These are phyloP conservation scores for Vulpes vulpes DNA, from an alignment of 2,113 vertebrate genomes.

Conservation along the genomic window DNA sequence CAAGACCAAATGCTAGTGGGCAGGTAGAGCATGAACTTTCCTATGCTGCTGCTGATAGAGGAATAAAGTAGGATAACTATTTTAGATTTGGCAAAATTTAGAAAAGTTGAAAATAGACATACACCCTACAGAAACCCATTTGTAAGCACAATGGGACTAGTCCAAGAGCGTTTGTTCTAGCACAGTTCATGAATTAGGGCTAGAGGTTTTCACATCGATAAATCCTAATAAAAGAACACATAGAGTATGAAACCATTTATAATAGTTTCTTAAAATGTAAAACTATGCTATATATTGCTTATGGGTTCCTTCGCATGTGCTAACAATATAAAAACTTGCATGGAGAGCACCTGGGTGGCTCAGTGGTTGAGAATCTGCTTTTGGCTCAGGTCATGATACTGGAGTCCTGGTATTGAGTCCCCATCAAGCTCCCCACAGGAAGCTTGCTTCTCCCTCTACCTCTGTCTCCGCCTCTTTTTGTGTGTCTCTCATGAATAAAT, in stretches of 20 bases:
- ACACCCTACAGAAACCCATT: not conserved
- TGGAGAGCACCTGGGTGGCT: not conserved
- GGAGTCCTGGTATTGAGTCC: too few relatives aligned
- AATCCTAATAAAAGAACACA: not conserved
- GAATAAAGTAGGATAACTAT: not conserved
- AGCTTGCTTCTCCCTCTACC: too few relatives aligned
- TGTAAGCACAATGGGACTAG: not conserved
- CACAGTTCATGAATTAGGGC: not conserved
- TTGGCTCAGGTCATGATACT: too few relatives aligned
- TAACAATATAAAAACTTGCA: not conserved
- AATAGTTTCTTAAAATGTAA: not conserved
- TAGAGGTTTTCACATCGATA: not conserved
- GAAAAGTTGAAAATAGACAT: not conserved
- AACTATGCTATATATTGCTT: not conserved
- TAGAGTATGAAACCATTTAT: not conserved
- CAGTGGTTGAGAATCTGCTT: too few relatives aligned
- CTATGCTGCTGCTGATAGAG: not conserved
- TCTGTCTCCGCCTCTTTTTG: too few relatives aligned
- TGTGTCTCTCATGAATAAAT: too few relatives aligned
- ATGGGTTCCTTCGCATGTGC: not conserved
- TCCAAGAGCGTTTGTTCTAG: not conserved
- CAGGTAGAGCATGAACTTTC: fast-evolving
- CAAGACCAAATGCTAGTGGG: not conserved
- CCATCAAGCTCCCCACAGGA: too few relatives aligned
- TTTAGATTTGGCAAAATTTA: not conserved